Conservation (phyloP, 2,888 invertebrate species). For the Flabesymbios commensalis region DNA sequence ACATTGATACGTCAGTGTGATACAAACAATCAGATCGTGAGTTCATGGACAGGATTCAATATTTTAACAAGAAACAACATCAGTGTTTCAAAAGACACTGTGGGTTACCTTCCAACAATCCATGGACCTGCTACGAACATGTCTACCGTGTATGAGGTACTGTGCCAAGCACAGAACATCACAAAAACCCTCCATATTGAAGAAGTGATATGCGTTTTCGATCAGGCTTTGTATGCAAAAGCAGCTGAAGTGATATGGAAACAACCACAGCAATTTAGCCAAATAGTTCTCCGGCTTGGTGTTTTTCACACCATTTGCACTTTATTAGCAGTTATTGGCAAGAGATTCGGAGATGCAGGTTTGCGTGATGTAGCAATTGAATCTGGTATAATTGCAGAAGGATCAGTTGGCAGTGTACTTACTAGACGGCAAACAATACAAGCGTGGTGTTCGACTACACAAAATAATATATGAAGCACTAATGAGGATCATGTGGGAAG, state of each 20-base stretch:
- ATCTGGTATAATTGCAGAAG: slow-evolving; percentile 32
- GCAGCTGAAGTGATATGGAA: slow-evolving; percentile 32
- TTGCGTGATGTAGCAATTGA: slow-evolving; percentile 31
- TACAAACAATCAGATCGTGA: slow-evolving; percentile 13
- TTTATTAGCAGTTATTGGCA: slow-evolving; percentile 28
- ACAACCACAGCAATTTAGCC: slow-evolving; percentile 12
- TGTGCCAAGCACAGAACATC: slow-evolving; percentile 15
- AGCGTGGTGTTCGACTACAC: slow-evolving; percentile 14
- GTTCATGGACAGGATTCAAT: slow-evolving; percentile 30
- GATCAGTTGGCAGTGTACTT: slow-evolving; percentile 25
- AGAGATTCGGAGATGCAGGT: slow-evolving; percentile 32
- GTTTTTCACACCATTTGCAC: slow-evolving; percentile 32
- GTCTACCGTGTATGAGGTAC: slow-evolving; percentile 18
- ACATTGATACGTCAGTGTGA: not conserved
- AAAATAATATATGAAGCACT: slow-evolving; percentile 33
- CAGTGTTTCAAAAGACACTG: slow-evolving; percentile 14
- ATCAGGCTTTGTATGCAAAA: slow-evolving; percentile 36
- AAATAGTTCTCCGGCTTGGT: slow-evolving; percentile 29
- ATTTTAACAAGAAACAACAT: slow-evolving; percentile 10
- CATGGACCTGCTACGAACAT: slow-evolving; percentile 23
- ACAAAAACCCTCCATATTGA: slow-evolving; percentile 14
- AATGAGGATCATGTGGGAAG: slow-evolving; percentile 22
- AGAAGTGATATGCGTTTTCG: slow-evolving; percentile 18
- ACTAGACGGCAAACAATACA: slow-evolving; percentile 17
- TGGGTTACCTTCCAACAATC: slow-evolving; percentile 22